Conservation (phyloP, 2,888 invertebrate species). For the Drosophila prostipennis region DNA sequence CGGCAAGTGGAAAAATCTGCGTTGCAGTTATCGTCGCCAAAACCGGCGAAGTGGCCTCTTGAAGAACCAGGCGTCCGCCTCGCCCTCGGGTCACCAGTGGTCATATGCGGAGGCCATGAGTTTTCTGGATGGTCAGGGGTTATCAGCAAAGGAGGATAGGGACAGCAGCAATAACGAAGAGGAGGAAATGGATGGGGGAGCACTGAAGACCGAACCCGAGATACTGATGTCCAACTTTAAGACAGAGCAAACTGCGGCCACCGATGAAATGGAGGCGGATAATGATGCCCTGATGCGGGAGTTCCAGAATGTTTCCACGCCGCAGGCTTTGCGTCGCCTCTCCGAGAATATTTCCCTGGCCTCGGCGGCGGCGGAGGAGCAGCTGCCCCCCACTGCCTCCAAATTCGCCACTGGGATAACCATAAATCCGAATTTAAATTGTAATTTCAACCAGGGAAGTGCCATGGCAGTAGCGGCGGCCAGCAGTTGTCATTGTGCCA, state of each 20-base stretch:
- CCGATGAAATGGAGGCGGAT: conserved; percentile 67
- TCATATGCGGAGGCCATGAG: conserved; percentile 60
- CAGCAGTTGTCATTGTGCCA: conserved; percentile 70
- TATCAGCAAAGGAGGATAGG: conserved; percentile 30
- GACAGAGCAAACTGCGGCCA: conserved; percentile 39
- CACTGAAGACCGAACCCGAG: conserved; percentile 10
- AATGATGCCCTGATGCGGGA: conserved; percentile 76
- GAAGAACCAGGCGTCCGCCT: conserved; percentile 1
- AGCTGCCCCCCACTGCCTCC: not conserved
- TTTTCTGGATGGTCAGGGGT: conserved; percentile 46
- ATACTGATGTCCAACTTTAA: conserved; percentile 47
- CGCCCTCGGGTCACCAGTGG: conserved; percentile 49
- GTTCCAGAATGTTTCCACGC: conserved; percentile 75
- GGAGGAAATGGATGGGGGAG: conserved; percentile 34
- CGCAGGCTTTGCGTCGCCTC: conserved; percentile 74
- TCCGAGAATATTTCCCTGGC: conserved; percentile 73
- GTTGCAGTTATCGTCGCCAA: conserved; percentile 63
- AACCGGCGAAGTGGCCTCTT: conserved; percentile 36
- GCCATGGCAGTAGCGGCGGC: conserved; percentile 62
- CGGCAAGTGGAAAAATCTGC: conserved; percentile 80
- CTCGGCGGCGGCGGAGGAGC: conserved; percentile 67
- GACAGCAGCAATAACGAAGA: conserved; percentile 60
- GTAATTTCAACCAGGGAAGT: conserved; percentile 1
- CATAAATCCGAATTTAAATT: not conserved
- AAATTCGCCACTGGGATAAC: not conserved